Evolutionary conservation across 64 coral and sea anemone genomes (phyloP).

Genomic region (Catalaphyllia jardinei): DNA sequence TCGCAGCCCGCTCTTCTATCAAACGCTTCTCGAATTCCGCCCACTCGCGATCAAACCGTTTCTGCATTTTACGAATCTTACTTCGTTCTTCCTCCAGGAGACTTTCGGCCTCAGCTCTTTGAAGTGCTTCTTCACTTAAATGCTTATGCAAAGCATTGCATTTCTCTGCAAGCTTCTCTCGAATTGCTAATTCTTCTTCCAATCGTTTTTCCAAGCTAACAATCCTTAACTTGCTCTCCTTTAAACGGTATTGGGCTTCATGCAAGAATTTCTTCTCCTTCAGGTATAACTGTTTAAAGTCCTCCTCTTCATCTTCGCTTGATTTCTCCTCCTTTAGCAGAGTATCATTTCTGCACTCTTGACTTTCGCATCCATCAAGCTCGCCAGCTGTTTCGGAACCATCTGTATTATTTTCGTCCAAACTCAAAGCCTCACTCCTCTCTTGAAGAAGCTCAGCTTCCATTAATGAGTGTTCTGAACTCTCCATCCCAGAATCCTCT

Average conservation of each 20-base stretch:
- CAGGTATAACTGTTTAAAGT: conserved; percentile 14
- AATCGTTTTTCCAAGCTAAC: conserved; percentile 42
- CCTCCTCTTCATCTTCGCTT: not conserved
- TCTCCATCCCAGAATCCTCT: conserved; percentile 39
- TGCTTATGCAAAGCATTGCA: conserved; percentile 33
- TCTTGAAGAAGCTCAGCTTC: conserved; percentile 31
- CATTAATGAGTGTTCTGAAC: conserved; percentile 20
- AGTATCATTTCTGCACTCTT: not conserved
- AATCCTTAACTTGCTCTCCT: conserved; percentile 32
- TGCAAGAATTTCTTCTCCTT: conserved; percentile 1
- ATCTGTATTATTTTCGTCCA: not conserved
- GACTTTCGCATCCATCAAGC: not conserved
- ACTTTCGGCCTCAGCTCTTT: conserved; percentile 33
- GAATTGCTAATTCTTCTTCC: conserved; percentile 16
- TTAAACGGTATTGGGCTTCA: not conserved
- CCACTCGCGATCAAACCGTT: conserved; percentile 75
- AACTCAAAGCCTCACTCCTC: not conserved
- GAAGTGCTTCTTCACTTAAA: conserved; percentile 31
- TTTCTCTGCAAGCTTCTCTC: conserved; percentile 37
- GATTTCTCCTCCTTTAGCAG: not conserved
- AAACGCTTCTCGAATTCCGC: conserved; percentile 82
- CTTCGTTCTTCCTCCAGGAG: conserved; percentile 61
- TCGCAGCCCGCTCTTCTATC: conserved; percentile 79
- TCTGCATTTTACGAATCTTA: conserved; percentile 58
- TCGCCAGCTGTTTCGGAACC: not conserved